Evolutionary conservation across 1,140 invertebrate species (phyloP).

Genomic region (Drosophila albomicans): DNA sequence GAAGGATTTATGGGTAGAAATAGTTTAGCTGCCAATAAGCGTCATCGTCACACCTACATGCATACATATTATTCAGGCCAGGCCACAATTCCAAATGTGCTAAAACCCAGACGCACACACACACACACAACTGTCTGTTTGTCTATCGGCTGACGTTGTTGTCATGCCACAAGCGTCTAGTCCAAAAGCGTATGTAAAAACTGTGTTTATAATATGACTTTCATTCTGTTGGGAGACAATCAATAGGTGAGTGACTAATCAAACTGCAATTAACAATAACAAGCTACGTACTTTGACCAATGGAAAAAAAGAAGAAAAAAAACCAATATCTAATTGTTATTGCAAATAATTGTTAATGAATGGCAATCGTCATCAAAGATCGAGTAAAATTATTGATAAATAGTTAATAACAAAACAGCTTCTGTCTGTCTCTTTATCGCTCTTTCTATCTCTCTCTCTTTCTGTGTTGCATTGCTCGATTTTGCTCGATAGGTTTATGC

Average conservation of each 20-base stretch:
- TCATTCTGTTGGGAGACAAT: constrained; percentile 38
- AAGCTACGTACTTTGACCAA: constrained; percentile 18
- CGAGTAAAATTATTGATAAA: background rate
- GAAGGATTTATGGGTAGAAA: constrained; percentile 28
- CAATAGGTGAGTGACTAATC: constrained; percentile 48
- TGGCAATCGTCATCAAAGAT: constrained; percentile 9
- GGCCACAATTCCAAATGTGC: constrained; percentile 17
- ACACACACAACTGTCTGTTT: constrained; percentile 28
- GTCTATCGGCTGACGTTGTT: constrained; percentile 4
- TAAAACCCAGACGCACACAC: constrained; percentile 4
- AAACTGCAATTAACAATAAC: constrained; percentile 42
- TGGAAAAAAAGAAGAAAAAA: constrained; percentile 5
- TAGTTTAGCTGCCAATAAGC: constrained; percentile 15
- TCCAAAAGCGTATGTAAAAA: constrained; percentile 42
- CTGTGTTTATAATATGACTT: constrained; percentile 34
- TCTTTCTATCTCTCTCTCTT: background rate
- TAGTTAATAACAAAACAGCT: constrained; percentile 20
- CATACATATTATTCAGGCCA: background rate
- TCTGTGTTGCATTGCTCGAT: constrained; percentile 18
- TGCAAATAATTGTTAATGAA: constrained; percentile 33
- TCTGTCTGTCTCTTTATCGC: constrained; percentile 9
- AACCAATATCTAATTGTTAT: constrained; percentile 33
- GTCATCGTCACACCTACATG: constrained; percentile 1
- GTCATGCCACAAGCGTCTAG: constrained; percentile 22
- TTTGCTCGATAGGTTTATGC: constrained; percentile 25